Conservation (phyloP, 2,797 vertebrate species). For the Denticeps clupeoides region DNA sequence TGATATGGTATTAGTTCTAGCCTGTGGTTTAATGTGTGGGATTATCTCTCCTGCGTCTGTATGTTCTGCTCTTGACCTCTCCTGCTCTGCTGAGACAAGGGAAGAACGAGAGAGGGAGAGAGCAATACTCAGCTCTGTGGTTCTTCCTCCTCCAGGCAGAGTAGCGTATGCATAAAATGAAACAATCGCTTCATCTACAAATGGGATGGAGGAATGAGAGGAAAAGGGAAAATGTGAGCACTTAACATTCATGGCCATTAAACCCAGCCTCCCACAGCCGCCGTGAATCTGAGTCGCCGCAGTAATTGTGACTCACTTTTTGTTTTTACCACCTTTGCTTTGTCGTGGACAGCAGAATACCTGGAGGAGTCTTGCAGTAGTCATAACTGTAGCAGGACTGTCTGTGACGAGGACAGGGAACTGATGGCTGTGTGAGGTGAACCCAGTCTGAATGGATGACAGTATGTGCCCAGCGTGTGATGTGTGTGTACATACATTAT, state of each 20-base stretch:
- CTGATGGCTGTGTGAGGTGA: too few relatives aligned
- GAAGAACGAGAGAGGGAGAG: neutral
- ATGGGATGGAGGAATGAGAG: neutral
- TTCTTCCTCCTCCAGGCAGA: slow-evolving; percentile 17
- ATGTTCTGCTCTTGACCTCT: slow-evolving; percentile 43
- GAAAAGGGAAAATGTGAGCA: neutral
- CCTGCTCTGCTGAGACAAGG: slow-evolving; percentile 2
- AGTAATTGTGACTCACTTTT: slow-evolving; percentile 12
- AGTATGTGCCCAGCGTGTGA: too few relatives aligned
- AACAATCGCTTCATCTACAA: slow-evolving; percentile 4
- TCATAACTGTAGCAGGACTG: too few relatives aligned
- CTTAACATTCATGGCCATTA: slow-evolving; percentile 11
- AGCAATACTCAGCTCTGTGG: too few relatives aligned
- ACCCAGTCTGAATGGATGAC: neutral
- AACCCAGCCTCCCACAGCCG: slow-evolving; percentile 3
- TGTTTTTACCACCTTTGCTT: neutral
- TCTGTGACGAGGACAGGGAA: too few relatives aligned
- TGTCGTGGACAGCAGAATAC: too few relatives aligned
- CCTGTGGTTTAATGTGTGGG: slow-evolving; percentile 49
- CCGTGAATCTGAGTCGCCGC: slow-evolving; percentile 8
- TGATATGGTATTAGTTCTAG: slow-evolving; percentile 48
- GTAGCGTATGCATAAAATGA: slow-evolving; percentile 3
- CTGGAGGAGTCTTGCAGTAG: too few relatives aligned
- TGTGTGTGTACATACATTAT: too few relatives aligned
- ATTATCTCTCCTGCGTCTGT: slow-evolving; percentile 46